Percentiles rank a stretch among this genome's conserved stretches.
Conservation (phyloP, 2,888 invertebrate species). For the Globia sparganii region DNA sequence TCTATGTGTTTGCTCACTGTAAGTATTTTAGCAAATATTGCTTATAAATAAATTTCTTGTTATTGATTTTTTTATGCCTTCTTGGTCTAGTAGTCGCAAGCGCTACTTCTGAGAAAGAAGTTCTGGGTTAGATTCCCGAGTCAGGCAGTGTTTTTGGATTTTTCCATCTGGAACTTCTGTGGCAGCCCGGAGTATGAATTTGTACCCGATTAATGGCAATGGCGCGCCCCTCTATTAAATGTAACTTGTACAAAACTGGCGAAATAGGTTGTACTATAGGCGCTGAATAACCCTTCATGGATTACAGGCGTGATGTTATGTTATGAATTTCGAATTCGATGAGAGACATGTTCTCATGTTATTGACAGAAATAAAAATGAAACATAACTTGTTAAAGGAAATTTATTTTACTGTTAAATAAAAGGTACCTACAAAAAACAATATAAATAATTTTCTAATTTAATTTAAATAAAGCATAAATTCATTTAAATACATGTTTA, state of each 20-base stretch:
- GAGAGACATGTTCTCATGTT: background rate
- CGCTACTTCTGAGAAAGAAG: background rate
- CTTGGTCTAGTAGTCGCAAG: background rate
- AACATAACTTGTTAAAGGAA: background rate
- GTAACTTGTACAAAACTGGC: background rate
- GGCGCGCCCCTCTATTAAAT: too few species aligned
- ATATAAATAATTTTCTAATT: conserved; percentile 25
- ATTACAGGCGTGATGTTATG: background rate
- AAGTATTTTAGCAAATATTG: background rate
- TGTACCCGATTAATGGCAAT: background rate
- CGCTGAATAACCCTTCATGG: background rate
- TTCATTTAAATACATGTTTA: conserved; percentile 20
- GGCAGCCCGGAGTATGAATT: background rate
- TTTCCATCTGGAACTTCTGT: background rate
- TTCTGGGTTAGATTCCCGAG: background rate
- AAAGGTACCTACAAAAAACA: conserved; percentile 11
- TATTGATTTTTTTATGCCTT: background rate
- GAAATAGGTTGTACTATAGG: background rate
- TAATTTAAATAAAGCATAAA: conserved; percentile 23
- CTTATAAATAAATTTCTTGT: background rate
- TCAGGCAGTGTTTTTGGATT: background rate
- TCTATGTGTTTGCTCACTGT: background rate
- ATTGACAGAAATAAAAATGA: background rate
- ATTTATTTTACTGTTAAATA: conserved; percentile 29
- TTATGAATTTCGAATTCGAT: background rate